Evolutionary conservation across 1,140 invertebrate genomes (phyloP).

Genomic region (Drosophila virilis): DNA sequence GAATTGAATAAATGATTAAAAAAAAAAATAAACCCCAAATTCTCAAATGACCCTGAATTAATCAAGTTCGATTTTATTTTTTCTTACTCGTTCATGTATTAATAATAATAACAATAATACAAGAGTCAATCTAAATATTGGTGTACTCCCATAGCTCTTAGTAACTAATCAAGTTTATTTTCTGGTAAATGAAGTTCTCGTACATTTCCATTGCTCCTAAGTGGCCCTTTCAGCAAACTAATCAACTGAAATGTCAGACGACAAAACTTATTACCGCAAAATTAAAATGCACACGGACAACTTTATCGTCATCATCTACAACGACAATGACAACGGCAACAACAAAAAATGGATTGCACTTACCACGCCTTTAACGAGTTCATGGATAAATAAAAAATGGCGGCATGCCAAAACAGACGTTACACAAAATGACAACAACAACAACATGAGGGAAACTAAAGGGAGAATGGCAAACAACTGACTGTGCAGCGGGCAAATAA

Average conservation of each 20-base stretch:
- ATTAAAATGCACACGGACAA: constrained; percentile 53
- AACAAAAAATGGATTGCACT: constrained; percentile 42
- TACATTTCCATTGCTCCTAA: not conserved
- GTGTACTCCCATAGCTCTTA: not conserved
- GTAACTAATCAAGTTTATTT: not conserved
- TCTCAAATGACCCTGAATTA: too few relatives aligned
- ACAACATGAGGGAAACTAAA: constrained; percentile 8
- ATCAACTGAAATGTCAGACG: constrained; percentile 26
- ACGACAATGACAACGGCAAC: constrained; percentile 6
- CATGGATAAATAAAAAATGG: constrained; percentile 79
- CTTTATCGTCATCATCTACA: constrained; percentile 36
- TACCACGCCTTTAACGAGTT: constrained; percentile 76
- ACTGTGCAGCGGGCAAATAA: constrained; percentile 29
- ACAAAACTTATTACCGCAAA: constrained; percentile 29
- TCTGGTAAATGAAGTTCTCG: not conserved
- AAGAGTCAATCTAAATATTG: not conserved
- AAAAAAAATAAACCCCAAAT: too few relatives aligned
- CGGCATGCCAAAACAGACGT: constrained; percentile 68
- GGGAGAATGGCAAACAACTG: not conserved
- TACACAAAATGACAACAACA: constrained; percentile 30
- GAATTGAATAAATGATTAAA: too few relatives aligned
- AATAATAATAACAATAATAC: not conserved
- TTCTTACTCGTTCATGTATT: too few relatives aligned
- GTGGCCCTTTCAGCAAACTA: constrained; percentile 10
- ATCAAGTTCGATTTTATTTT: too few relatives aligned